These are phyloP conservation scores for Nothobranchius kuhntae DNA, from an alignment of 2,113 vertebrate species.

Conservation along the genomic window DNA sequence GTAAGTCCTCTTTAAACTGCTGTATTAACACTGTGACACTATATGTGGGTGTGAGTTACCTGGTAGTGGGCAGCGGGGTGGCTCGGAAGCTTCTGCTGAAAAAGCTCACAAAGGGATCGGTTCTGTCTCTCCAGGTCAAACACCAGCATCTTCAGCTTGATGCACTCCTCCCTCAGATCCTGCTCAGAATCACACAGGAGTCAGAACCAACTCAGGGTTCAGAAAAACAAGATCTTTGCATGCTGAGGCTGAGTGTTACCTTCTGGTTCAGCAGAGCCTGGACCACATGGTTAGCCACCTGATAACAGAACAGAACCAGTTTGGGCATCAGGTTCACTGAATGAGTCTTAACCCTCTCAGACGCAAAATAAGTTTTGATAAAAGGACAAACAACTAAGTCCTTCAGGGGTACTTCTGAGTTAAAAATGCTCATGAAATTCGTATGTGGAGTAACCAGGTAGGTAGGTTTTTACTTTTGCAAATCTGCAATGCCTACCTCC, in stretches of 20 bases:
- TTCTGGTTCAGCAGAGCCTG: conserved; percentile 95
- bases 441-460: too few relatives aligned
- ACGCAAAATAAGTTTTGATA: too few relatives aligned
- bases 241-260: conserved; percentile 67
- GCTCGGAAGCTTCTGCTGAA: conserved; percentile 92
- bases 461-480: too few relatives aligned
- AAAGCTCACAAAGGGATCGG: conserved; percentile 89
- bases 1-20: background rate
- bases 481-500: too few relatives aligned
- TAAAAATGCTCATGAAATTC: too few relatives aligned
- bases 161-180: conserved; percentile 96
- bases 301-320: conserved; percentile 2
- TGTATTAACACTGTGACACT: background rate
- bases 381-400: too few relatives aligned
- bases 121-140: conserved; percentile 96
- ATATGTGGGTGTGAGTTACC: conserved; percentile 63
- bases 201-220: background rate
- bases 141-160: conserved; percentile 94
- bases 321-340: background rate
- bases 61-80: conserved; percentile 84
- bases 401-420: too few relatives aligned
- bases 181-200: conserved; percentile 45
- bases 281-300: conserved; percentile 97
- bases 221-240: background rate
- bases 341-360: too few relatives aligned